A percentile compares a stretch with the other conserved stretches of the same genome.
Evolutionary conservation across 2,888 invertebrate species (phyloP).

Genomic region (Ferrisia virgata): DNA sequence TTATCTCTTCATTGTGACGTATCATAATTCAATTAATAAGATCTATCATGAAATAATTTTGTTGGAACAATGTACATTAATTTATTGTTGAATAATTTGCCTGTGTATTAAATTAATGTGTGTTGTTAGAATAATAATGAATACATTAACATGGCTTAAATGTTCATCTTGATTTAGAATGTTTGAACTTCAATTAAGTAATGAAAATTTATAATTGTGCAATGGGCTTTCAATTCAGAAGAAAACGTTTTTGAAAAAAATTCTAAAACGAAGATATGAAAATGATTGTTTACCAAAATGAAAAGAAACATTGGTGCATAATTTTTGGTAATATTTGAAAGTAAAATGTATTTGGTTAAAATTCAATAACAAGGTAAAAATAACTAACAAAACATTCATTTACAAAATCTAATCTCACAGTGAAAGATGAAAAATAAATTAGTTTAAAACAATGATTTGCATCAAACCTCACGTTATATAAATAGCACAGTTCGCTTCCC

Average conservation of each 20-base stretch:
- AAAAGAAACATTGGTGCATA: too few species aligned
- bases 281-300: too few species aligned
- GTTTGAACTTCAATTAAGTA: too few species aligned
- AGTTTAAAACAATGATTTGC: not conserved
- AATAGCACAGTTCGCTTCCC: not conserved
- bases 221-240: too few species aligned
- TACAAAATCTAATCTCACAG: not conserved
- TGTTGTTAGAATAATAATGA: slow-evolving; percentile 29
- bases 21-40: slow-evolving; percentile 3
- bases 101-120: slow-evolving; percentile 28
- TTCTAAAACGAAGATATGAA: too few species aligned
- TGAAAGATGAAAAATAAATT: not conserved
- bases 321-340: not conserved
- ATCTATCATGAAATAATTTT: not conserved
- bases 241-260: too few species aligned
- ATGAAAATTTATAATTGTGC: too few species aligned
- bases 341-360: slow-evolving; percentile 32
- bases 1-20: not conserved
- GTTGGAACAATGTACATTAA: slow-evolving; percentile 15
- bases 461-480: not conserved
- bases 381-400: not conserved
- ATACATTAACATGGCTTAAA: slow-evolving; percentile 7
- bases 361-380: slow-evolving; percentile 18
- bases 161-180: not conserved
- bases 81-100: slow-evolving; percentile 1